These are phyloP conservation scores for Drosophila paranaensis DNA, from an alignment of 2,888 invertebrate species.

Conservation along the genomic window DNA sequence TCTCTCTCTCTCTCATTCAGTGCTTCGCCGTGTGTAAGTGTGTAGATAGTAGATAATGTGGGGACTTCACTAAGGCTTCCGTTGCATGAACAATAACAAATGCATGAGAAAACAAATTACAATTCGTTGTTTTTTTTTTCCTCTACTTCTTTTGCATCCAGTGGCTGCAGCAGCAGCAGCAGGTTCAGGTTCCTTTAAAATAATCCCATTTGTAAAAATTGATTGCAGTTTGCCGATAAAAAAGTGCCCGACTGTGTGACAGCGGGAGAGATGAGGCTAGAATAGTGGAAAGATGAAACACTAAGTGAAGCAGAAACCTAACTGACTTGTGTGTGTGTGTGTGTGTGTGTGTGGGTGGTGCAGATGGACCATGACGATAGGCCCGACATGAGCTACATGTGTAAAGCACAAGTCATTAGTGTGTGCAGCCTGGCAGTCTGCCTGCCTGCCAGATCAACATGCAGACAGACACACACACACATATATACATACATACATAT, in stretches of 20 bases:
- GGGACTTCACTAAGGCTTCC: conserved; percentile 74
- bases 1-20: not conserved
- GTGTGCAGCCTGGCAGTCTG: conserved; percentile 34
- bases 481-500: not conserved
- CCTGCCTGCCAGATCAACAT: conserved; percentile 13
- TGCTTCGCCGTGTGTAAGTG: conserved; percentile 27
- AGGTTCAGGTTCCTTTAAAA: conserved; percentile 62
- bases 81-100: conserved; percentile 75
- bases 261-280: conserved; percentile 10
- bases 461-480: not conserved
- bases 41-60: conserved; percentile 72
- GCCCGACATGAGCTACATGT: conserved; percentile 64
- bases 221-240: conserved; percentile 80
- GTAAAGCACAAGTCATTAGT: conserved; percentile 77
- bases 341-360: conserved; percentile 32
- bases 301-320: conserved; percentile 43
- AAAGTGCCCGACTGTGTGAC: conserved; percentile 34
- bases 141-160: conserved; percentile 2
- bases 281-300: conserved; percentile 61
- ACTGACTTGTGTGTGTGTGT: conserved; percentile 42
- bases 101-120: conserved; percentile 79
- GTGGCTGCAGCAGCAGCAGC: conserved; percentile 8
- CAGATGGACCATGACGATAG: conserved; percentile 41
- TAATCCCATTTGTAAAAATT: conserved; percentile 81
- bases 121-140: conserved; percentile 58